Conservation (phyloP, 2,113 vertebrate species). For the Hippocampus barbouri region DNA sequence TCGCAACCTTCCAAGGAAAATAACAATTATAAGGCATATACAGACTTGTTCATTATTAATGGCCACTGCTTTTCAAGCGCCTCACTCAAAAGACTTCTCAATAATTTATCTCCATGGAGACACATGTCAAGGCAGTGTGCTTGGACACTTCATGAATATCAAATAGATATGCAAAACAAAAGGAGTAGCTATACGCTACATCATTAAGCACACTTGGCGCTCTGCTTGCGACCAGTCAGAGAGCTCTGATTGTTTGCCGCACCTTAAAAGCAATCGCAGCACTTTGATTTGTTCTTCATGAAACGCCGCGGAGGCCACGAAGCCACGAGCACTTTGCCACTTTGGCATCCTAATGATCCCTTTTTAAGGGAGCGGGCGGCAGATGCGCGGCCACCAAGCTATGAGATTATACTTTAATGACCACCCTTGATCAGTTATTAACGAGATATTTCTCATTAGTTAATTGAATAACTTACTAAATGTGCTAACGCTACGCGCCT, state of each 20-base stretch:
- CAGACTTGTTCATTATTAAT: conserved; percentile 73
- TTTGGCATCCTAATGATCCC: conserved; percentile 40
- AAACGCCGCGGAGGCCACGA: conserved; percentile 30
- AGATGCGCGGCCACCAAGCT: conserved; percentile 4
- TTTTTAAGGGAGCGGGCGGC: conserved; percentile 20
- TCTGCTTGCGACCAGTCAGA: conserved; percentile 13
- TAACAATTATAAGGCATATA: conserved; percentile 70
- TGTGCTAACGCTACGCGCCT: conserved; percentile 17
- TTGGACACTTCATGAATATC: conserved; percentile 75
- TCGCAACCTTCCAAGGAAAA: conserved; percentile 65
- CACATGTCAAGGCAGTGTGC: conserved; percentile 67
- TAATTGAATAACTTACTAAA: conserved; percentile 61
- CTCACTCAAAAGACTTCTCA: conserved; percentile 67
- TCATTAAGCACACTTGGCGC: conserved; percentile 61
- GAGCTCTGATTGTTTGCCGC: conserved; percentile 43
- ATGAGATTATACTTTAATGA: conserved; percentile 48
- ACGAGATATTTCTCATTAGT: conserved; percentile 55
- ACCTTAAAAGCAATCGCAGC: conserved; percentile 37
- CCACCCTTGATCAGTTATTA: conserved; percentile 54
- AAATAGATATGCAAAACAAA: conserved; percentile 76
- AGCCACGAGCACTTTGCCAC: conserved; percentile 21
- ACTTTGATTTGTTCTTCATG: conserved; percentile 49
- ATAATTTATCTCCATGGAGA: conserved; percentile 77
- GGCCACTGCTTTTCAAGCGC: conserved; percentile 69
- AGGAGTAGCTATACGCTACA: conserved; percentile 49